Evolutionary conservation across 2,888 invertebrate species (phyloP).

Genomic region (Stegophylla sp.): DNA sequence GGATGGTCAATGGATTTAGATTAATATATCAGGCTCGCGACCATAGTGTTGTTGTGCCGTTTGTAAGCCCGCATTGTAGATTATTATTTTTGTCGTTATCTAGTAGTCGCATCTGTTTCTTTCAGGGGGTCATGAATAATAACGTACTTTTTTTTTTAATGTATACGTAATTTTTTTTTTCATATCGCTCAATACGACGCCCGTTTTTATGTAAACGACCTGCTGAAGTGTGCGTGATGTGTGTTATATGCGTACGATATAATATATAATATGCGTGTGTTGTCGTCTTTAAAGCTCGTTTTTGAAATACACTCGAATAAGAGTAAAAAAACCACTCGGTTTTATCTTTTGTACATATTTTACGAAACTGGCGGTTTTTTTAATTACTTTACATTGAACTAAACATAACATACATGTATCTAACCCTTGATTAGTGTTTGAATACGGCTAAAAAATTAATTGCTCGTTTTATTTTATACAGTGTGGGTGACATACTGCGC

Average conservation of each 20-base stretch:
- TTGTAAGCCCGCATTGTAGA: slow-evolving; percentile 26
- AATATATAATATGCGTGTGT: neutral
- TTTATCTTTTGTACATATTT: neutral
- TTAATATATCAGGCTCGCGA: slow-evolving; percentile 27
- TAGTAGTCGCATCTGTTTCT: slow-evolving; percentile 32
- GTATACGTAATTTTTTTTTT: neutral
- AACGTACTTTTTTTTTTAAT: slow-evolving; percentile 34
- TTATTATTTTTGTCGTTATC: slow-evolving; percentile 22
- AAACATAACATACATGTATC: neutral
- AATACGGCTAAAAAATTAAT: neutral
- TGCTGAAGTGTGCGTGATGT: neutral
- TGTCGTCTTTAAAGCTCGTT: neutral
- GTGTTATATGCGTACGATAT: neutral
- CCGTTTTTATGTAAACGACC: slow-evolving; percentile 23
- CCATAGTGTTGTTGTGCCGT: neutral
- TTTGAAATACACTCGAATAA: neutral
- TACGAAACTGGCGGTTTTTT: neutral
- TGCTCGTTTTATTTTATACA: neutral
- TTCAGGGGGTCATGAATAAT: slow-evolving; percentile 46
- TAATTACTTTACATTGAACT: neutral
- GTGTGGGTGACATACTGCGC: neutral
- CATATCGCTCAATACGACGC: neutral
- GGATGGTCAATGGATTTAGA: slow-evolving; percentile 14
- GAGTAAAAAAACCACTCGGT: neutral
- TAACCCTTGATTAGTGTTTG: neutral